Base-by-base conservation (phyloP, 1,140 invertebrate genomes). In the Cryptotermes secundus region DNA sequence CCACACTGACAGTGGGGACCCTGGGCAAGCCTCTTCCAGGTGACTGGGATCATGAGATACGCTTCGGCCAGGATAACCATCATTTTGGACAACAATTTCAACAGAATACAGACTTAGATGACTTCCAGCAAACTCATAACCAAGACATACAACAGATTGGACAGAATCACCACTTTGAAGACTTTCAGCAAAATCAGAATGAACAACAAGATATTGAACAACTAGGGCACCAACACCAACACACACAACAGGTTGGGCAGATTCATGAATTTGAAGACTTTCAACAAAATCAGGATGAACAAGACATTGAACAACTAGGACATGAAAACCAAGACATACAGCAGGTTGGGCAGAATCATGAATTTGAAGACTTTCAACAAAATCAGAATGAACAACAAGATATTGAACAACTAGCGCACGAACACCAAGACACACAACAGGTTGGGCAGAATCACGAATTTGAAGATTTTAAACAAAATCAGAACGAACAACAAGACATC, bases 211-310 rank as follows among this genome's bases (percentile, higher is more conserved):
- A 82, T 22, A 38, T 31, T 38, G 26, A 45, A 38, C 81, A 82
- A 38, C 4, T 35, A 24, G 36, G 49, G 19, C 81, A 38, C 38
- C 38, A 38, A 38, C 38, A 38, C 38, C 38, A 38, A 12, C 4
- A 82, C 12, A 82, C 26, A 16, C 81, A 82, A 49, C 10, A 82
- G n/a, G n/a, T n/a, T 31, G 81, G 49, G 26, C 35, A 82, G 4
- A 35, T 3, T 12, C 81, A 82, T 38, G 83, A 83, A 35, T 16
- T 42, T 16, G 83, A 83, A 36, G 65, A 79, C 34, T 83, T 83
- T 16, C 49, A 83, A 65, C 83, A 83, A 35, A n/a, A n/a, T n/a
- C 49, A 65, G 14, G 26, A 83, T 59, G 38, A 38, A 38, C 38
- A 38, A 6, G 38, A 38, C 38, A 79, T 59, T 26, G 22, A 83